A percentile compares a stretch with the other conserved stretches of the same genome.
phyloP scores from a whole-genome alignment of 2,888 invertebrate genomes.

The Tanytarsus gracilentus region DNA sequence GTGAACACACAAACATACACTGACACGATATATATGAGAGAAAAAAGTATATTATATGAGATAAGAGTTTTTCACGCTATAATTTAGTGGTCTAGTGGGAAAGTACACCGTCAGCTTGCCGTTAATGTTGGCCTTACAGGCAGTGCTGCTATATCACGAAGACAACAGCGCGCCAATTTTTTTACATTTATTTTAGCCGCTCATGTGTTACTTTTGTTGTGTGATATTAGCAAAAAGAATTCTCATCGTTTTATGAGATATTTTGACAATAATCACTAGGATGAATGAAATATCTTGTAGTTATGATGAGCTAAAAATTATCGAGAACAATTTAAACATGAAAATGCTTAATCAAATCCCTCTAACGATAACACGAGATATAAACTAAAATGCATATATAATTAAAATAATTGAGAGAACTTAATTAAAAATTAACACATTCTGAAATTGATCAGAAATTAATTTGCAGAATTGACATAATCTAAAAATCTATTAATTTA shows the following conservation, averaged over 20 bases:
- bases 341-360: conserved; percentile 24
- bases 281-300: conserved; percentile 18
- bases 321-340: neutral
- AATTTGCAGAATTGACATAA: no score
- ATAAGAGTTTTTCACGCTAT: conserved; percentile 43
- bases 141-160: conserved; percentile 31
- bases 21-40: neutral
- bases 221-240: conserved; percentile 14
- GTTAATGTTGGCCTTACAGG: conserved; percentile 55
- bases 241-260: conserved; percentile 23
- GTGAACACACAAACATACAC: neutral
- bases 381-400: neutral
- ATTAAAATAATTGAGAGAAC: neutral
- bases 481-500: no score
- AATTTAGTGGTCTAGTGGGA: conserved; percentile 44
- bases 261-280: neutral
- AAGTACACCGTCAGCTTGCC: conserved; percentile 54
- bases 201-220: conserved; percentile 14
- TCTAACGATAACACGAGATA: no score
- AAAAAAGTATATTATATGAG: conserved; percentile 32
- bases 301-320: conserved; percentile 18
- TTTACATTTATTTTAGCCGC: neutral
- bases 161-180: neutral
- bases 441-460: neutral
- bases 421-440: neutral